Evolutionary conservation across 2,888 invertebrate species (phyloP).

Genomic region (Atrina japonica): DNA sequence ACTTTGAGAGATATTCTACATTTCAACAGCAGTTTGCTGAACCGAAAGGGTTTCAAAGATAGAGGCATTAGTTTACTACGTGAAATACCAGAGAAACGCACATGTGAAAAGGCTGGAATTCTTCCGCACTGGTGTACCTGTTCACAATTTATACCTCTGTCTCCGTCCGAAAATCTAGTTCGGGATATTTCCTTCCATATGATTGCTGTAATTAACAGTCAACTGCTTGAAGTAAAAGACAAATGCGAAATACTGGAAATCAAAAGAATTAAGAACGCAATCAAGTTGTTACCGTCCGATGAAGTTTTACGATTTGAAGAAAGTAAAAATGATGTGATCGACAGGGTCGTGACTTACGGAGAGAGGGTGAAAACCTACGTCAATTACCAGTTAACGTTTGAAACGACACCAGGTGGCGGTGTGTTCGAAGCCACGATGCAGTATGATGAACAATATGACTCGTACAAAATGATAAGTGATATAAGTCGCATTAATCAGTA

Average conservation of each 20-base stretch:
- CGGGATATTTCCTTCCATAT: constrained; percentile 21
- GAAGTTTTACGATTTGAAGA: constrained; percentile 38
- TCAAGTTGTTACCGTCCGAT: constrained; percentile 30
- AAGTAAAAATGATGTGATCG: constrained; percentile 42
- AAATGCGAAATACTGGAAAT: constrained; percentile 19
- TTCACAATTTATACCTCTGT: constrained; percentile 13
- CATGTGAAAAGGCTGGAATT: constrained; percentile 35
- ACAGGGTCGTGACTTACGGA: constrained; percentile 35
- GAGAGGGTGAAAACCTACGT: constrained; percentile 27
- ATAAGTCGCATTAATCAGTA: constrained; percentile 42
- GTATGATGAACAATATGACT: constrained; percentile 23
- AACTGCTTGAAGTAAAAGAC: constrained; percentile 9
- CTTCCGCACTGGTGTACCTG: constrained; percentile 44
- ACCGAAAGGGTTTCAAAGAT: constrained; percentile 3
- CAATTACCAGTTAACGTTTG: constrained; percentile 39
- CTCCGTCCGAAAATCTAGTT: constrained; percentile 8
- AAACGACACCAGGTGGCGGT: constrained; percentile 31
- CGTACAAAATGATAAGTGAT: constrained; percentile 34
- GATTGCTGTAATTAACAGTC: constrained; percentile 22
- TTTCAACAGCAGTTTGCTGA: constrained; percentile 42
- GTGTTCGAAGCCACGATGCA: constrained; percentile 42
- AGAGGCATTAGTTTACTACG: constrained; percentile 32
- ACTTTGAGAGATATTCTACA: constrained; percentile 86
- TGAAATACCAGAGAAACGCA: constrained; percentile 29
- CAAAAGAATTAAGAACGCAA: constrained; percentile 16